These are phyloP conservation scores for Shargacucullia verbasci DNA, from an alignment of 2,888 invertebrate genomes.

Conservation along the genomic window DNA sequence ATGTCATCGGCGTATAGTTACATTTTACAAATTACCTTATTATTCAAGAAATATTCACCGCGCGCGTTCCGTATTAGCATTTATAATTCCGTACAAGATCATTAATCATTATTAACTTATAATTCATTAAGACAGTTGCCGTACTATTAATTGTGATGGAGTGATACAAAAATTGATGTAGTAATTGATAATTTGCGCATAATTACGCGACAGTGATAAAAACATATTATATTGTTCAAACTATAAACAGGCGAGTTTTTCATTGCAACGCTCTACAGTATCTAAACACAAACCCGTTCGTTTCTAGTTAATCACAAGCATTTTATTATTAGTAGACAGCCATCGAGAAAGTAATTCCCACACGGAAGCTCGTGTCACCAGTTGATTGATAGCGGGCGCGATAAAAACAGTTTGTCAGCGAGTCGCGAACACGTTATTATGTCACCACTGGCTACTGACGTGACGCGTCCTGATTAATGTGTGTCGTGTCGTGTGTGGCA, in stretches of 20 bases:
- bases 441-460: constrained; percentile 75
- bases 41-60: constrained; percentile 72
- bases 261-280: constrained; percentile 30
- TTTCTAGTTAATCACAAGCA: constrained; percentile 48
- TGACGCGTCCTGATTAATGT: constrained; percentile 82
- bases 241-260: constrained; percentile 19
- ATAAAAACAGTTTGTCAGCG: constrained; percentile 82
- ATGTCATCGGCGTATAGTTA: constrained; percentile 72
- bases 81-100: constrained; percentile 70
- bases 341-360: constrained; percentile 75
- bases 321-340: constrained; percentile 54
- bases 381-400: constrained; percentile 80
- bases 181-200: constrained; percentile 34
- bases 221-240: constrained; percentile 17
- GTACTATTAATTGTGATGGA: constrained; percentile 51
- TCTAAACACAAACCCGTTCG: constrained; percentile 38
- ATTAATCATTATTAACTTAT: constrained; percentile 77
- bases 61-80: constrained; percentile 70
- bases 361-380: constrained; percentile 79
- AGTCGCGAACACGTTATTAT: constrained; percentile 81
- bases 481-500: constrained; percentile 67
- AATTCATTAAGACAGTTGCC: constrained; percentile 66
- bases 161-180: constrained; percentile 52
- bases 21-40: constrained; percentile 70
- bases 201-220: constrained; percentile 36